Evolutionary conservation across 2,797 vertebrate species (phyloP), one percentile per base, ranked within the genome.

Genomic region (Chelidonichthys spinosus): DNA sequence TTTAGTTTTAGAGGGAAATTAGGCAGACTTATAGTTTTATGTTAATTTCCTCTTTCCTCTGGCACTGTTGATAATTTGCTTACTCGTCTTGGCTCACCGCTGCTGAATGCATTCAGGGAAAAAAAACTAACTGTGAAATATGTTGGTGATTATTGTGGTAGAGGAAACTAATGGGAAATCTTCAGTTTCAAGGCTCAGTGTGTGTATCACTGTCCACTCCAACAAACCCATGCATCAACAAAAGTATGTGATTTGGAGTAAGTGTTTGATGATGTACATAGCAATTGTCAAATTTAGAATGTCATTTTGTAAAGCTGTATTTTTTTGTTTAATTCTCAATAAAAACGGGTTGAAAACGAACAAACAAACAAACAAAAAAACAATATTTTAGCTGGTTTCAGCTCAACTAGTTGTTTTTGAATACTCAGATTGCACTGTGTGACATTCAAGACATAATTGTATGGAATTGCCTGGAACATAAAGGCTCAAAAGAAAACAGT

Each of bases 11-110:
- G 40, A 73, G 11, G 17, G 15, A 74, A 83, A 83, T 76, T 47
- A 70, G 71, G 39, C 40, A 58, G 58, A 78, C 53, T 64, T 68
- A 58, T 60, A 59, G 5, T 15, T 78, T 66, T 37, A 63, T 73
- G 59, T 78, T 81, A 25, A 74, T 64, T 77, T 74, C 52, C 43
- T 6, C 7, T 74, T 63, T 80, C 74, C 73, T 73, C 69, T 68
- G 37, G 64, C 44, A 40, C 43, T 40, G 52, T 18, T 79, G 62
- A 65, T 72, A 79, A 81, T 80, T 80, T 72, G 49, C 63, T 70
- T 49, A 60, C 74, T 46, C 17, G 70, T 77, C 33, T 69, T 15
- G 25, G 10, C 7, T 32, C 36, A 59, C 10, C 0, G 7, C 60
- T 63, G 58, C 74, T 67, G 68, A 78, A 74, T 50, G 61, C 60